These are phyloP conservation scores for Parauchenoglanis ngamensis DNA, from an alignment of 2,797 vertebrate genomes.

Conservation along the genomic window DNA sequence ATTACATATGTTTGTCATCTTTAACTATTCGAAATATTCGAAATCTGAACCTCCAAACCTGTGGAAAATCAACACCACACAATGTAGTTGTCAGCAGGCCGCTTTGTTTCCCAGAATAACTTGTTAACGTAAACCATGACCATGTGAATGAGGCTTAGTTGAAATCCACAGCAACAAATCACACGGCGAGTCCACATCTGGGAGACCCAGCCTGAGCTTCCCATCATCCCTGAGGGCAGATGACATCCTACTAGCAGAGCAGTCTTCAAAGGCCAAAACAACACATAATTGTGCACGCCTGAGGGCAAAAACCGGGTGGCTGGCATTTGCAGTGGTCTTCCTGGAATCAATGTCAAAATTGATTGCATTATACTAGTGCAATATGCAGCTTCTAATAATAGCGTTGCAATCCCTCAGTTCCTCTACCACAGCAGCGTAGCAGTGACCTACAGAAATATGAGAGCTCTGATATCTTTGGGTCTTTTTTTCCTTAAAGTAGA, in stretches of 20 bases:
- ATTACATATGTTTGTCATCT: neutral
- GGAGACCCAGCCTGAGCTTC: constrained; percentile 56
- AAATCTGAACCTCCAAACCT: neutral
- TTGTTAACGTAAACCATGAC: constrained; percentile 46
- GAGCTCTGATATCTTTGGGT: neutral
- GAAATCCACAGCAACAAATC: constrained; percentile 48
- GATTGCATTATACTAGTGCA: constrained; percentile 37
- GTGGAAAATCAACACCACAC: neutral
- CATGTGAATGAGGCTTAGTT: constrained; percentile 61
- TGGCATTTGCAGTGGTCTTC: constrained; percentile 53
- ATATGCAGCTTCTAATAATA: constrained; percentile 30
- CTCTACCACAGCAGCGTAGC: neutral
- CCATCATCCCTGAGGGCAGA: neutral
- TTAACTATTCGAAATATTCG: neutral
- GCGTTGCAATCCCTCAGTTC: neutral
- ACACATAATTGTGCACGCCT: constrained; percentile 13
- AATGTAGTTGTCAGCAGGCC: constrained; percentile 42
- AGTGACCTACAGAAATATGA: constrained; percentile 26
- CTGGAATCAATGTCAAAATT: constrained; percentile 30
- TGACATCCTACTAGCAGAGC: constrained; percentile 8
- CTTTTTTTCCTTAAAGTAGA: neutral
- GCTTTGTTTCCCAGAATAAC: constrained; percentile 60
- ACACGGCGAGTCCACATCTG: constrained; percentile 46
- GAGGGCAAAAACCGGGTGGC: constrained; percentile 60
- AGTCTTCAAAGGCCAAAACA: neutral